These are phyloP conservation scores for Ctenicera cuprea DNA, from an alignment of 2,888 invertebrate genomes.

Conservation along the genomic window DNA sequence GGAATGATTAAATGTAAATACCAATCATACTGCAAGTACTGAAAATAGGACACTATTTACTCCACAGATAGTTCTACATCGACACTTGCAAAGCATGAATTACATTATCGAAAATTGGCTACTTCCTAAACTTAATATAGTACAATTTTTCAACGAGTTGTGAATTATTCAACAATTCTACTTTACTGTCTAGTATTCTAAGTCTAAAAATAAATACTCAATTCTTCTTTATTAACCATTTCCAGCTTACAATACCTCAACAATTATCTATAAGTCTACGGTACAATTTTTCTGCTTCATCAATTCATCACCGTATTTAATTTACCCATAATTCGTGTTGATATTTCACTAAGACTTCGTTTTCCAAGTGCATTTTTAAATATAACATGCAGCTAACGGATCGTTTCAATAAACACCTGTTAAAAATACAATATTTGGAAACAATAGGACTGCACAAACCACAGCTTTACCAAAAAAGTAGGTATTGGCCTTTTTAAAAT, in stretches of 20 bases:
- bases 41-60: background rate
- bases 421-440: too few species aligned
- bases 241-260: background rate
- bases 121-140: background rate
- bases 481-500: too few species aligned
- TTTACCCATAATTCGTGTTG: too few species aligned
- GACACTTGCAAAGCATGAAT: background rate
- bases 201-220: conserved; percentile 22
- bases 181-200: too few species aligned
- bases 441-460: too few species aligned
- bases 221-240: background rate
- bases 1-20: background rate
- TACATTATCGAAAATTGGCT: background rate
- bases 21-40: background rate
- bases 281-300: background rate
- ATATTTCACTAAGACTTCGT: too few species aligned
- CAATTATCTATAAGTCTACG: background rate
- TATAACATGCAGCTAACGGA: too few species aligned
- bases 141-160: background rate
- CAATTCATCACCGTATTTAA: too few species aligned
- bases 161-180: conserved; percentile 14
- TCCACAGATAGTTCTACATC: background rate
- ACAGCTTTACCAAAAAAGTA: too few species aligned
- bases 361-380: too few species aligned
- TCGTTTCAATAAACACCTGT: too few species aligned